These are phyloP conservation scores for Thamnophis elegans DNA, from an alignment of 2,797 vertebrate species.

Conservation along the genomic window DNA sequence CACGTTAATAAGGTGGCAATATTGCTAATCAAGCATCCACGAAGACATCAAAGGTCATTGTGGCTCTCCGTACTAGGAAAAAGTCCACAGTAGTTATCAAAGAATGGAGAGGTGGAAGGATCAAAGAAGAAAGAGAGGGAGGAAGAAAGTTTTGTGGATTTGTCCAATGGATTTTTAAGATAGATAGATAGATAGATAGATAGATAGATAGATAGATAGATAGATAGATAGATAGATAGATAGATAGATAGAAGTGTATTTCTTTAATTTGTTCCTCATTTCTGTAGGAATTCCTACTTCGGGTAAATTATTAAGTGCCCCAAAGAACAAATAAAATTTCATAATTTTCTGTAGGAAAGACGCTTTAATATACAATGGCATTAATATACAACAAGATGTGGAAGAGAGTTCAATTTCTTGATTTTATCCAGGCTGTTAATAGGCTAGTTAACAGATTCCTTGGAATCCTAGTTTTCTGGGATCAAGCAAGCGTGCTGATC, in stretches of 20 bases:
- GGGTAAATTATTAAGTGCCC: not conserved
- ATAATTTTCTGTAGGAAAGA: not conserved
- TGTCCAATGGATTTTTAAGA: not conserved
- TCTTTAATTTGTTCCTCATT: not conserved
- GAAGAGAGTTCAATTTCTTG: not conserved
- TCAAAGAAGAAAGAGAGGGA: not conserved
- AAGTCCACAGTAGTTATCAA: conserved; percentile 35
- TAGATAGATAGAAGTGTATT: not conserved
- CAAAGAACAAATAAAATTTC: not conserved
- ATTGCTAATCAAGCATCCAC: conserved; percentile 14
- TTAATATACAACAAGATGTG: not conserved
- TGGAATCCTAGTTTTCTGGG: too few species aligned
- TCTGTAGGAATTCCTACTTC: not conserved
- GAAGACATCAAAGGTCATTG: conserved; percentile 43
- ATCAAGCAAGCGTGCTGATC: not conserved
- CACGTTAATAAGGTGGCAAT: not conserved
- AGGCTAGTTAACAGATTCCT: not conserved
- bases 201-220: too few species aligned
- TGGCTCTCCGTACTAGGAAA: conserved; percentile 23
- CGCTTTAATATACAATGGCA: too few species aligned
- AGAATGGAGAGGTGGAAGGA: not conserved
- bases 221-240: too few species aligned
- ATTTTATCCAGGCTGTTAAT: not conserved
- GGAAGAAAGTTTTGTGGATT: too few species aligned
- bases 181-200: too few species aligned